These are phyloP conservation scores for Spatulosminthurus flaviceps DNA, from an alignment of 2,888 invertebrate genomes.

Conservation along the genomic window DNA sequence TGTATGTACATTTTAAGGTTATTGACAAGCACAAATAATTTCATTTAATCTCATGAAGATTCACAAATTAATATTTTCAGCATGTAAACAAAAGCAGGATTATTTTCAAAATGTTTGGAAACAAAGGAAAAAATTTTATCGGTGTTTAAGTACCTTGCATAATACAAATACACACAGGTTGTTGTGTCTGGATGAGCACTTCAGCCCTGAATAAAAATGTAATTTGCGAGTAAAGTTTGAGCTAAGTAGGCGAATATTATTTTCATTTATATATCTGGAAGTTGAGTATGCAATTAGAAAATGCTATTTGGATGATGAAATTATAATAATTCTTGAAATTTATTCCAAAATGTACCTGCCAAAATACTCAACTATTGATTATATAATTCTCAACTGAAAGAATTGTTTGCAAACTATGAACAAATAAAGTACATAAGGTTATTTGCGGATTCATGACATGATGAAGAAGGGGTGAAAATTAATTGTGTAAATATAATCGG, in stretches of 20 bases:
- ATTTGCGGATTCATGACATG: too few species aligned
- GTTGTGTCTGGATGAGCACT: too few species aligned
- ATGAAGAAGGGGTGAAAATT: not conserved
- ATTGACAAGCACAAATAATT: not conserved
- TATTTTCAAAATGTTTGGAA: conserved; percentile 37
- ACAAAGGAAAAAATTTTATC: conserved; percentile 47
- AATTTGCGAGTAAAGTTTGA: too few species aligned
- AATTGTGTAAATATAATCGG: not conserved
- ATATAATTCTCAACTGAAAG: not conserved
- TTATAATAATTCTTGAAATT: not conserved
- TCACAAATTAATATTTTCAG: conserved; percentile 8
- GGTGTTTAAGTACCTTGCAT: conserved; percentile 50
- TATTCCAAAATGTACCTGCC: not conserved
- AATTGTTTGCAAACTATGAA: not conserved
- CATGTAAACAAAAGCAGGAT: not conserved
- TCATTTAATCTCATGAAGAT: not conserved
- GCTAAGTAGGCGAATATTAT: too few species aligned
- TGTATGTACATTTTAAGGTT: too few species aligned
- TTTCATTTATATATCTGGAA: too few species aligned
- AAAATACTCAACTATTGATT: conserved; percentile 24
- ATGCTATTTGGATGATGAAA: too few species aligned
- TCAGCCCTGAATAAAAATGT: too few species aligned
- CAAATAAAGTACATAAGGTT: too few species aligned
- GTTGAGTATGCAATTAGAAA: too few species aligned
- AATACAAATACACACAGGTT: not conserved